Conservation (phyloP, 1,140 invertebrate genomes). For the Zophobas atratus region DNA sequence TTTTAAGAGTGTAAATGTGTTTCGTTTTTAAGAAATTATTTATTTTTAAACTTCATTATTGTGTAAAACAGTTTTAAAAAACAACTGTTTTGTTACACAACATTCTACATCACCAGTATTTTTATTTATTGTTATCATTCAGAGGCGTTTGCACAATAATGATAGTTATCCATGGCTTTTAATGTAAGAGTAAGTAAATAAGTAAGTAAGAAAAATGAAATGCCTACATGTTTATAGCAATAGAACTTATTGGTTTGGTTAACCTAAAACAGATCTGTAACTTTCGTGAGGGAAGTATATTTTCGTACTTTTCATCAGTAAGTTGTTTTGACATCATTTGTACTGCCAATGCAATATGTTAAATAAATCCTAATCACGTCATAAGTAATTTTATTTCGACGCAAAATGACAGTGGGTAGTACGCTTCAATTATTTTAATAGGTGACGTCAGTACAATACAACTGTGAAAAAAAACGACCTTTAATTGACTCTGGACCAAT, state of each 20-base stretch:
- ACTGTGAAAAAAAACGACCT: too few relatives aligned
- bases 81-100: conserved; percentile 7
- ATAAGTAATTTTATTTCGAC: too few relatives aligned
- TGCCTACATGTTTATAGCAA: conserved; percentile 24
- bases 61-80: conserved; percentile 12
- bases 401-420: too few relatives aligned
- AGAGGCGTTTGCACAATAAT: conserved; percentile 21
- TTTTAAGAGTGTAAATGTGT: conserved; percentile 40
- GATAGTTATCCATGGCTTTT: conserved; percentile 15
- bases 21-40: conserved; percentile 40
- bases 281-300: conserved; percentile 20
- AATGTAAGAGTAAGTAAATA: not conserved
- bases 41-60: conserved; percentile 42
- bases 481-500: too few relatives aligned
- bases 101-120: conserved; percentile 33
- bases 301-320: conserved; percentile 36
- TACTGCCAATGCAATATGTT: conserved; percentile 53
- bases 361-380: conserved; percentile 24
- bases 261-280: conserved; percentile 20
- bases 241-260: conserved; percentile 21
- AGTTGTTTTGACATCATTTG: conserved; percentile 23
- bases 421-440: too few relatives aligned
- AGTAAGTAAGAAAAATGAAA: not conserved
- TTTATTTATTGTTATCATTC: conserved; percentile 6
- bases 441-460: too few relatives aligned